Base-by-base conservation (phyloP, 2,888 invertebrate species). In the Rhagonycha lutea region DNA sequence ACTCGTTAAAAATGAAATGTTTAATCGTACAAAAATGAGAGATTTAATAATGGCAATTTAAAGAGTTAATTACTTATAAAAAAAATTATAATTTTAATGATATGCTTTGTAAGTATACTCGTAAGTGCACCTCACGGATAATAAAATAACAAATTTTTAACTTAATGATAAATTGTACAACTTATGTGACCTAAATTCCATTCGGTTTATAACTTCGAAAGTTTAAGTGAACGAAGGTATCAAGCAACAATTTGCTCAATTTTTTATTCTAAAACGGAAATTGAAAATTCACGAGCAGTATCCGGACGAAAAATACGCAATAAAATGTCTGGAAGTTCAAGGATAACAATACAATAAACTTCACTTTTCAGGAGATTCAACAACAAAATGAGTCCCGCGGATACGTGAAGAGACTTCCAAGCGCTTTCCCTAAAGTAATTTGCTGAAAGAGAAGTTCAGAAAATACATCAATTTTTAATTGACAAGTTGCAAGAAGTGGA, bases 111-210 rank as follows among this genome's bases (percentile, higher is more conserved):
- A 67, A 12, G 14, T 24, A 8, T 24, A 18, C 18, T 2, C 18
- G 18, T 18, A 63, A 28, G 29, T 24, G 28, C 14, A 18, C n/a
- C n/a, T 67, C 29, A 12, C 14, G 67, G 26, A 67, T 28, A 28
- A 67, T 14, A 24, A 29, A 67, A 67, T 28, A 28, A 14, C 24
- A 11, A 26, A 67, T 24, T 65, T n/a, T 63, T 63, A 63, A 63
- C 24, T 23, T 26, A 12, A 8, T 12, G 24, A 23, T 12, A n/a
- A 69, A 32, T 26, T 26, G 24, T 10, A 61, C 24, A 47, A 29
- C 24, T 18, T n/a, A 29, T 70, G 14, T 18, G 70, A 70, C 70
- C 70, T 14, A 70, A 70, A 70, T 70, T 70, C 70, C 70, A 61
- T 14, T 70, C 24, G 11, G 61, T 61, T 14, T 70, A 28, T 23